A percentile compares a stretch with the other conserved stretches of the same genome.
phyloP scores from a whole-genome alignment of 2,113 vertebrate species.

The Anoura caudifer region DNA sequence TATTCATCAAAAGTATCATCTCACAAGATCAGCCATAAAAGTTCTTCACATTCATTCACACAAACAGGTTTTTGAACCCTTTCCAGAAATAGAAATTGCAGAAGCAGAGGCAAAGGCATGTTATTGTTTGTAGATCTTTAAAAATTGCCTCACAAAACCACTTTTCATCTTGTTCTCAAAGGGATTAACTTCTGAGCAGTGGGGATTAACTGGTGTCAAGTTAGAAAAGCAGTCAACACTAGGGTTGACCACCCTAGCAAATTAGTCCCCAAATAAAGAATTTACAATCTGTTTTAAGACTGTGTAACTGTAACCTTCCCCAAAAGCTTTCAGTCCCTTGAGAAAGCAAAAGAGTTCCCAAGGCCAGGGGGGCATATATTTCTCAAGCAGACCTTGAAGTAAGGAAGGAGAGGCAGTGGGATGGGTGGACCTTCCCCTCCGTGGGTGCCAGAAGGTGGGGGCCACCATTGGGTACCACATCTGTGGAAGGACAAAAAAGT shows the following conservation, averaged over 20 bases:
- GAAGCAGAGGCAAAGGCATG: conserved; percentile 56
- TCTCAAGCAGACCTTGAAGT: not conserved
- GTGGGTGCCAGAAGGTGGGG: not conserved
- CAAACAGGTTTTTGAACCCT: conserved; percentile 69
- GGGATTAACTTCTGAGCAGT: conserved; percentile 65
- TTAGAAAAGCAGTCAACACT: conserved; percentile 67
- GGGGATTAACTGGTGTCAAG: conserved; percentile 60
- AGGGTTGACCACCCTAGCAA: conserved; percentile 37
- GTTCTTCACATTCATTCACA: conserved; percentile 65
- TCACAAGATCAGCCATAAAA: conserved; percentile 58
- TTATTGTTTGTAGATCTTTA: conserved; percentile 73
- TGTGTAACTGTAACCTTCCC: conserved; percentile 18
- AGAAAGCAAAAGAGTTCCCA: not conserved
- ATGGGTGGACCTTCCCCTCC: not conserved
- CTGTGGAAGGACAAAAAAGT: not conserved
- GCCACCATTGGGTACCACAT: not conserved
- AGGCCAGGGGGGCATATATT: not conserved
- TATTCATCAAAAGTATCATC: conserved; percentile 62
- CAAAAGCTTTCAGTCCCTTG: conserved; percentile 50
- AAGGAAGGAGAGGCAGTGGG: not conserved
- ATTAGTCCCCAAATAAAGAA: conserved; percentile 54
- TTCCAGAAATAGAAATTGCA: conserved; percentile 73
- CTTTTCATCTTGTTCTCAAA: conserved; percentile 74
- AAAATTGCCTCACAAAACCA: conserved; percentile 57
- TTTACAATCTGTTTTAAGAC: conserved; percentile 61